Percentiles rank a stretch among this genome's conserved stretches.
Evolutionary conservation across 2,888 invertebrate species (phyloP).

Genomic region (Rapana venosa): DNA sequence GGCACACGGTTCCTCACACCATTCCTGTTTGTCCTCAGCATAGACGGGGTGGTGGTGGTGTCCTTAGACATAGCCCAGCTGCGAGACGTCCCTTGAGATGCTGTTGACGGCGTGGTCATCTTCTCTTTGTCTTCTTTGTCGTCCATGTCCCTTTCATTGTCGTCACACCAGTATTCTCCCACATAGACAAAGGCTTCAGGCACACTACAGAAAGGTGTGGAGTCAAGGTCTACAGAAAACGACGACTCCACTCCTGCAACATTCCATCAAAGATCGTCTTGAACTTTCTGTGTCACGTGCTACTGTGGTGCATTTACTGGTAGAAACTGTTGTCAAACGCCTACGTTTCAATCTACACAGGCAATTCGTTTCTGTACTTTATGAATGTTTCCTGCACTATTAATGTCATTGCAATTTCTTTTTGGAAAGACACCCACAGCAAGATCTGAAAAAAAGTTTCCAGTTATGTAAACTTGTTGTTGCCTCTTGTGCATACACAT

Average conservation of each 20-base stretch:
- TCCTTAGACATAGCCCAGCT: not conserved
- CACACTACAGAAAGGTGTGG: not conserved
- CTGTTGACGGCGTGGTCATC: not conserved
- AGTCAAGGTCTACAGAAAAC: slow-evolving; percentile 15
- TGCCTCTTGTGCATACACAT: too few relatives aligned
- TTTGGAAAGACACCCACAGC: too few relatives aligned
- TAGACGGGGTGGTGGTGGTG: not conserved
- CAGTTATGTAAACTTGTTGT: too few relatives aligned
- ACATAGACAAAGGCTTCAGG: not conserved
- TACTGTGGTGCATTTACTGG: too few relatives aligned
- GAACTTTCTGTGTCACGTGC: too few relatives aligned
- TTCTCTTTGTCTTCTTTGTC: not conserved
- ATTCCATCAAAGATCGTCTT: too few relatives aligned
- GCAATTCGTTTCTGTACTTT: too few relatives aligned
- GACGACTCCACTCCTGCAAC: not conserved
- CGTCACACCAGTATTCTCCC: not conserved
- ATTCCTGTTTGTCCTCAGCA: not conserved
- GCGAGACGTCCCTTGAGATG: not conserved
- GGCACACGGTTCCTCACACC: not conserved
- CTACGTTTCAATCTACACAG: too few relatives aligned
- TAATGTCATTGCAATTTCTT: too few relatives aligned
- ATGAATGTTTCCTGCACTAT: too few relatives aligned
- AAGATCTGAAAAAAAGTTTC: too few relatives aligned
- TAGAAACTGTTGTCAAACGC: too few relatives aligned
- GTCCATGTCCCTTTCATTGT: not conserved